Percentiles rank a stretch among this genome's conserved stretches.
Conservation (phyloP, 2,113 vertebrate species). For the Ceyx margarethae region DNA sequence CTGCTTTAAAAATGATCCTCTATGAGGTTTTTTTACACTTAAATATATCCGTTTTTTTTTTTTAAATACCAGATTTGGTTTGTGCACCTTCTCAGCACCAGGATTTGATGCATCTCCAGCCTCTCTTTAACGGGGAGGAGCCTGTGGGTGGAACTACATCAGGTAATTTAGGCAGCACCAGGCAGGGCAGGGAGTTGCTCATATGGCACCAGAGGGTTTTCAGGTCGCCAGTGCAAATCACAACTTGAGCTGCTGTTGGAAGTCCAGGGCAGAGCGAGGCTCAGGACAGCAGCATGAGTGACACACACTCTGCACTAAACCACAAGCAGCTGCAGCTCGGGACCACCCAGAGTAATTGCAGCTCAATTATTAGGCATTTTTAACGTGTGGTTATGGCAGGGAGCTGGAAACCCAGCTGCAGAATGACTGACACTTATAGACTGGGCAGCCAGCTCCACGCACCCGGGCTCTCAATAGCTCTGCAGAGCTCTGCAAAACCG, state of each 20-base stretch:
- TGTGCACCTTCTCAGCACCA: background rate
- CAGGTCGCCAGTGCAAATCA: background rate
- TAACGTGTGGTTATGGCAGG: background rate
- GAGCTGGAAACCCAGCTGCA: background rate
- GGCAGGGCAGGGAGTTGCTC: background rate
- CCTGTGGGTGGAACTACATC: background rate
- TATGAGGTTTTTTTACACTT: background rate
- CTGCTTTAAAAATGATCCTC: background rate
- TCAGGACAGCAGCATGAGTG: background rate
- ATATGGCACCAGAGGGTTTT: background rate
- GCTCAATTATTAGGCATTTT: background rate
- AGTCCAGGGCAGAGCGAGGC: background rate
- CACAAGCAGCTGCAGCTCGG: background rate
- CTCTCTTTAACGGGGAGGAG: background rate
- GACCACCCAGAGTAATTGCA: background rate
- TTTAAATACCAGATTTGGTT: background rate
- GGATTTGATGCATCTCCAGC: background rate
- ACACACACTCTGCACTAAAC: background rate
- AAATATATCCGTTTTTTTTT: background rate
- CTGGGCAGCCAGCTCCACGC: background rate
- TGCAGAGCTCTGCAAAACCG: accelerated
- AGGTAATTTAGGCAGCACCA: background rate
- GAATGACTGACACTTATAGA: background rate
- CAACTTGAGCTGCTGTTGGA: background rate
- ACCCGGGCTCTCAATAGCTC: background rate